Conservation (phyloP, 2,113 vertebrate genomes). For the Macquaria ambigua region DNA sequence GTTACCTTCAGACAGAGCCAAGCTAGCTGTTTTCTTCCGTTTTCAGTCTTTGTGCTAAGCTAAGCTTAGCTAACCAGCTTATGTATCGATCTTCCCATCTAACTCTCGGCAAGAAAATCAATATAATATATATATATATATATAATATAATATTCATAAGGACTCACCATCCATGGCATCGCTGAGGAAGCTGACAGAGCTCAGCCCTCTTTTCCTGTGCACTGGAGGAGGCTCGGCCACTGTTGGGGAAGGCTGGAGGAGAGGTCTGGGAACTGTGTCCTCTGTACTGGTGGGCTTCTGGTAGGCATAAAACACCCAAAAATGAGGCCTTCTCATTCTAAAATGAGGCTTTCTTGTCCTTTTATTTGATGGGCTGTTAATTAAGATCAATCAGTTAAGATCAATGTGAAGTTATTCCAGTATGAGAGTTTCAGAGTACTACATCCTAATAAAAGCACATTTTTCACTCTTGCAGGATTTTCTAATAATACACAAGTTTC, state of each 20-base stretch:
- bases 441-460: neutral
- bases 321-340: neutral
- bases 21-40: neutral
- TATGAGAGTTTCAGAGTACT: neutral
- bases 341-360: neutral
- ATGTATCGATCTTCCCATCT: neutral
- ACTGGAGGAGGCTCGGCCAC: conserved; percentile 83
- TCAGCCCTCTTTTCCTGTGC: conserved; percentile 90
- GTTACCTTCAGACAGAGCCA: neutral
- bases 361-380: neutral
- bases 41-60: neutral
- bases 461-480: neutral
- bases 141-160: conserved; percentile 8
- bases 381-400: neutral
- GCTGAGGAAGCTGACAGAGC: conserved; percentile 94
- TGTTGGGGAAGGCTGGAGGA: conserved; percentile 83
- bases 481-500: neutral
- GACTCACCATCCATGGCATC: conserved; percentile 93
- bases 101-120: neutral
- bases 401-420: neutral
- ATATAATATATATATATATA: no score
- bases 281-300: conserved; percentile 63
- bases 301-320: conserved; percentile 21
- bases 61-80: neutral
- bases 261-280: conserved; percentile 64